Conservation (phyloP, 2,888 invertebrate species). For the Phortica magna region DNA sequence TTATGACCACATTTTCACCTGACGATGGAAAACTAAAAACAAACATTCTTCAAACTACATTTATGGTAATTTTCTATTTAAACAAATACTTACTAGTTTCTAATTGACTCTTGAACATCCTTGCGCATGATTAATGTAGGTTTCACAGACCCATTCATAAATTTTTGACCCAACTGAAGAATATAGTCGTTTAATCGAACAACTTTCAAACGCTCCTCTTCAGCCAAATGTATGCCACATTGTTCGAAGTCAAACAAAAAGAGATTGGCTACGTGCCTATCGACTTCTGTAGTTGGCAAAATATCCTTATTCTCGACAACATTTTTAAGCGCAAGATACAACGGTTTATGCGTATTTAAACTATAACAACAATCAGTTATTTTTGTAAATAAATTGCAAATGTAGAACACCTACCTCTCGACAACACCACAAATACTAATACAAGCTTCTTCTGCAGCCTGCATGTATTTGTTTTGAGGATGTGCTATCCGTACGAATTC, state of each 20-base stretch:
- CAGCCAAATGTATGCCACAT: conserved; percentile 95
- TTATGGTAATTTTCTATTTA: conserved; percentile 15
- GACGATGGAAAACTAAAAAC: conserved; percentile 81
- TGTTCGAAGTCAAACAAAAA: conserved; percentile 99
- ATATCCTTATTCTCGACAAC: conserved; percentile 87
- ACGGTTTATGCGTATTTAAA: conserved; percentile 91
- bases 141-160: conserved; percentile 86
- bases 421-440: conserved; percentile 93
- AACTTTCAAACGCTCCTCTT: conserved; percentile 84
- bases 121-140: conserved; percentile 84
- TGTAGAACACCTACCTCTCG: conserved; percentile 85
- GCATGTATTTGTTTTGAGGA: conserved; percentile 86
- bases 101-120: conserved; percentile 84
- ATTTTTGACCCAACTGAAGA: conserved; percentile 89
- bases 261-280: conserved; percentile 90
- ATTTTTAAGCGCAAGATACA: conserved; percentile 87
- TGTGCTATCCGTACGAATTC: conserved; percentile 97
- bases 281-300: conserved; percentile 83
- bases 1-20: conserved; percentile 86
- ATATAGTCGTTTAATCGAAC: conserved; percentile 93
- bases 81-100: conserved; percentile 83
- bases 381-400: background rate
- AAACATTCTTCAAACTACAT: background rate
- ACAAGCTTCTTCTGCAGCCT: conserved; percentile 94
- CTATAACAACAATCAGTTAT: conserved; percentile 77